Base-by-base conservation (phyloP, 1,140 invertebrate genomes). In the Cydia amplana region DNA sequence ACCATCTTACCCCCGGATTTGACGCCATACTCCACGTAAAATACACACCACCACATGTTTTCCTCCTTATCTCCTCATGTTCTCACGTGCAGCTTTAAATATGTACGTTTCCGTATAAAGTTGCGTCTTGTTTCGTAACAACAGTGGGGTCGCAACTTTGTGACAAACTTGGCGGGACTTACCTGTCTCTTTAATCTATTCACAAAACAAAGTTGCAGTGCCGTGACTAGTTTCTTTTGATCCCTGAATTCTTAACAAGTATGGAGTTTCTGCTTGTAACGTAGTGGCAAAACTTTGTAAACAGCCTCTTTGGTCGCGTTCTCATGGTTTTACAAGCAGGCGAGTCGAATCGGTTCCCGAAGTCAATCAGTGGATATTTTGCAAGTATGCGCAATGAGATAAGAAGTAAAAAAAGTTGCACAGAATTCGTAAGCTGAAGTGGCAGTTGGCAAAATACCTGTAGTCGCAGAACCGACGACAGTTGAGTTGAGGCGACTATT, bases 71-170 rank as follows among this genome's bases (percentile, higher is more conserved):
- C 55, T 60, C 55, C n/a, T 18, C 9, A 7, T 16, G n/a, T 60
- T 23, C 20, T 23, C 20, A 20, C 55, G 20, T 60, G n/a, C 55
- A 60, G 55, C 12, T 60, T 60, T 12, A 60, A 60, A 60, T 60
- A 60, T 60, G 55, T 23, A 60, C 23, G 55, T 60, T 23, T 60
- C 55, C 55, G 55, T 12, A 55, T 55, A 23, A 60, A 23, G 55
- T 23, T 60, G 55, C 55, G 18, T 23, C 55, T 60, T 60, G 7
- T 23, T 51, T 51, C 18, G 49, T 51, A 51, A 51, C 55, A 60
- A 18, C 51, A 49, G 46, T 9, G 9, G 49, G 7, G 20, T 12
- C 20, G 49, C 4, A 51, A 60, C 55, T 60, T 60, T 60, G 55
- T 60, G 18, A 23, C 20, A 60, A 60, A 60, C 55, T 60, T 23